A percentile compares a stretch with the other conserved stretches of the same genome.
phyloP scores from a whole-genome alignment of 2,888 invertebrate genomes.

The Psylliodes chrysocephalus region DNA sequence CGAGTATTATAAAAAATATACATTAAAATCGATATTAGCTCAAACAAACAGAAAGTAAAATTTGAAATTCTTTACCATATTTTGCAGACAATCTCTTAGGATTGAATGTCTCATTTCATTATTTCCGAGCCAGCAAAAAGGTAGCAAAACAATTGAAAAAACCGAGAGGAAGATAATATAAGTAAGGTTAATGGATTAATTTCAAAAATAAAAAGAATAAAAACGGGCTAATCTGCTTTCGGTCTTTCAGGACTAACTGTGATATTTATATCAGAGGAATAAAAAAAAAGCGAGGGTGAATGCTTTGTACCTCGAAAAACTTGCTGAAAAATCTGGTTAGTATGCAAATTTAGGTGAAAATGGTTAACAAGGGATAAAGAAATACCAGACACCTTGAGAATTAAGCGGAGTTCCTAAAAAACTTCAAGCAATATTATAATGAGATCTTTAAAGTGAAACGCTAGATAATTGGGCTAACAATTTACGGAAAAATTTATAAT shows the following conservation, averaged over 20 bases:
- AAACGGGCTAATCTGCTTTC: conserved; percentile 28
- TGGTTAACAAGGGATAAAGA: conserved; percentile 45
- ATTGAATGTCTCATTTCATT: not conserved
- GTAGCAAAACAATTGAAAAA: conserved; percentile 16
- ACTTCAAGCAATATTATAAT: too few species aligned
- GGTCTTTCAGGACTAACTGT: conserved; percentile 30
- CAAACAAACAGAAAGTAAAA: too few species aligned
- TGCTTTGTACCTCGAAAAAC: conserved; percentile 39
- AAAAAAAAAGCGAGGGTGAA: conserved; percentile 31
- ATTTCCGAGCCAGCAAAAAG: not conserved
- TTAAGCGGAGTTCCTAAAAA: not conserved
- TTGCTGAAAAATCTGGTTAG: conserved; percentile 47
- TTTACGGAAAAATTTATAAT: too few species aligned
- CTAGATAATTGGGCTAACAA: too few species aligned
- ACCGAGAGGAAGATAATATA: conserved; percentile 23
- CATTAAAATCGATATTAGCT: too few species aligned
- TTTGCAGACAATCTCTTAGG: too few species aligned
- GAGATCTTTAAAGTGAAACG: too few species aligned
- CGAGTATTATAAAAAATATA: too few species aligned
- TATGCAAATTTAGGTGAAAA: conserved; percentile 46
- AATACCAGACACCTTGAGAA: conserved; percentile 4
- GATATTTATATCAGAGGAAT: conserved; percentile 35
- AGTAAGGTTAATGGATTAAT: conserved; percentile 28
- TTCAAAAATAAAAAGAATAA: conserved; percentile 19
- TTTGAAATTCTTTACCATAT: too few species aligned